A percentile compares a stretch with the other conserved stretches of the same genome.
Conservation (phyloP, 1,140 invertebrate genomes). For the Cherax destructor region DNA sequence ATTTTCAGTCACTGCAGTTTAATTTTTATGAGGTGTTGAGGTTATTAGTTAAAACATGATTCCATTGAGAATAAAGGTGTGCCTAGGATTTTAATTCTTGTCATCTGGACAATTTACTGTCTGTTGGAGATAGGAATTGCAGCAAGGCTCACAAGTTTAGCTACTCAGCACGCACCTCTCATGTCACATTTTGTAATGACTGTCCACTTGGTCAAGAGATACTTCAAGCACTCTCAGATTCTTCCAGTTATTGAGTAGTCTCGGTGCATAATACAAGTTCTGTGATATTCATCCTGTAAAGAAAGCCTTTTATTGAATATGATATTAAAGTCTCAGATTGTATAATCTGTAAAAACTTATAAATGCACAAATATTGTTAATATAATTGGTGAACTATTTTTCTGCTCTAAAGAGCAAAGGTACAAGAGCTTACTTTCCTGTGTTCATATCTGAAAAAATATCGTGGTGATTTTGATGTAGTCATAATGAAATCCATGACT, state of each 20-base stretch:
- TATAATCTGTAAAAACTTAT: constrained; percentile 47
- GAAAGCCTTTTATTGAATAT: constrained; percentile 59
- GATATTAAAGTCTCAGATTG: constrained; percentile 50
- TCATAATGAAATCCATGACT: neutral
- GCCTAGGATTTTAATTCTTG: neutral
- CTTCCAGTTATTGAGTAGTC: constrained; percentile 53
- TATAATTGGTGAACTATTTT: constrained; percentile 16
- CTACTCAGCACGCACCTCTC: constrained; percentile 31
- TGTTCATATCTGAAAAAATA: neutral
- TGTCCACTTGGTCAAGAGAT: constrained; percentile 15
- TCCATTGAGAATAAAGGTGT: constrained; percentile 2
- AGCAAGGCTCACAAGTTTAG: constrained; percentile 23
- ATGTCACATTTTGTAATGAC: constrained; percentile 24
- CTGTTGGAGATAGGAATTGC: constrained; percentile 14
- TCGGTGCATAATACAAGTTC: constrained; percentile 61
- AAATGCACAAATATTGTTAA: constrained; percentile 57
- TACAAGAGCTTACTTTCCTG: constrained; percentile 7
- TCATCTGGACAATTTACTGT: neutral
- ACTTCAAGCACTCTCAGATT: constrained; percentile 58
- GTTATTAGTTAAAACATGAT: constrained; percentile 17
- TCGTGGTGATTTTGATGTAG: neutral
- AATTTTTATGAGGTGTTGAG: constrained; percentile 19
- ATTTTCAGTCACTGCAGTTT: constrained; percentile 30
- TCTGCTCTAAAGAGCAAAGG: neutral
- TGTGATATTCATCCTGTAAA: constrained; percentile 62